phyloP scores from a whole-genome alignment of 2,113 vertebrate genomes.

The Hydrolagus affinis region DNA sequence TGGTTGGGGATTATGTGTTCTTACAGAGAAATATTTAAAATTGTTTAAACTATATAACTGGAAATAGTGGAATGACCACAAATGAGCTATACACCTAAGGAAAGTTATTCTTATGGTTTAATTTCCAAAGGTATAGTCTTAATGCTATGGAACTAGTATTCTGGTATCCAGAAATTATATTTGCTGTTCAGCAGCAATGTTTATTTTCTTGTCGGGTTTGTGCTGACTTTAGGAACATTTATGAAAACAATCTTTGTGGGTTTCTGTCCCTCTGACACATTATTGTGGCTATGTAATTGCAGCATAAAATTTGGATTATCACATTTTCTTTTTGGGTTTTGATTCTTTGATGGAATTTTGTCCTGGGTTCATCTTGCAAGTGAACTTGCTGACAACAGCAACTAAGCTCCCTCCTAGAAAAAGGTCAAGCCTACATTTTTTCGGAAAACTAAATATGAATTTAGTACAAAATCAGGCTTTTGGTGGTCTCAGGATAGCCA shows the following conservation, averaged over 20 bases:
- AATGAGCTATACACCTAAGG: not conserved
- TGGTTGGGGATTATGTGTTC: not conserved
- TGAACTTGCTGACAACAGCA: not conserved
- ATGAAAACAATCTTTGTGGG: too few relatives aligned
- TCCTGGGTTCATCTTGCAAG: not conserved
- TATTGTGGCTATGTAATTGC: not conserved
- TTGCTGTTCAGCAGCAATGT: not conserved
- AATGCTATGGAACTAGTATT: not conserved
- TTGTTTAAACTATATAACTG: not conserved
- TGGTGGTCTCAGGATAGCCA: slow-evolving; percentile 65
- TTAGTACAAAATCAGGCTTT: slow-evolving; percentile 61
- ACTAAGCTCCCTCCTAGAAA: slow-evolving; percentile 76
- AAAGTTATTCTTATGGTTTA: not conserved
- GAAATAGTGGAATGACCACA: not conserved
- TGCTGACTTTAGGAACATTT: too few relatives aligned
- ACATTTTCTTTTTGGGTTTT: not conserved
- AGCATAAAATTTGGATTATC: not conserved
- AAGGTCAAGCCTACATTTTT: slow-evolving; percentile 63
- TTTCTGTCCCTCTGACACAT: not conserved
- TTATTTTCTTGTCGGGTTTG: too few relatives aligned
- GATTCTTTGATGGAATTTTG: not conserved
- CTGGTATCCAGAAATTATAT: not conserved
- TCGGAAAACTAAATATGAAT: slow-evolving; percentile 60
- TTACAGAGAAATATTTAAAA: not conserved
- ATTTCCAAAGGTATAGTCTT: not conserved